Percentiles rank a stretch among this genome's conserved stretches.
phyloP scores from a whole-genome alignment of 2,888 invertebrate species.

The Sialis fuliginosa region DNA sequence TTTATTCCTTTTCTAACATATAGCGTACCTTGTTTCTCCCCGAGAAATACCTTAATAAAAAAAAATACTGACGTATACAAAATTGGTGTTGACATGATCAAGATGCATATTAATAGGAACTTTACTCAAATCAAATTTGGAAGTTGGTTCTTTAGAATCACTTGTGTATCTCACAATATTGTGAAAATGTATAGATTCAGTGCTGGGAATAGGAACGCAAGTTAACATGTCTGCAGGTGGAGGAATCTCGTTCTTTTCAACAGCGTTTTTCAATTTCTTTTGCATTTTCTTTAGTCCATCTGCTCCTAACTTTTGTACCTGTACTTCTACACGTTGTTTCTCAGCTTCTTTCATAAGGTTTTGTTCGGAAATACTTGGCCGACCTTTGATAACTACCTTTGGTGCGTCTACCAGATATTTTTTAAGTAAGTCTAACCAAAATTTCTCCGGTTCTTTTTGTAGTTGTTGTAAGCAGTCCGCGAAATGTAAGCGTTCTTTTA shows the following conservation, averaged over 20 bases:
- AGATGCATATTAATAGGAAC: conserved; percentile 60
- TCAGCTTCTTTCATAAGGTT: conserved; percentile 53
- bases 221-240: conserved; percentile 55
- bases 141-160: conserved; percentile 24
- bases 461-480: conserved; percentile 41
- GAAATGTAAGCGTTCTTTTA: conserved; percentile 49
- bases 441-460: conserved; percentile 38
- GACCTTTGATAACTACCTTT: conserved; percentile 41
- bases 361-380: conserved; percentile 45
- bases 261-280: conserved; percentile 43
- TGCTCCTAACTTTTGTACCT: conserved; percentile 43
- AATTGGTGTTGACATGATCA: conserved; percentile 66
- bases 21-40: no score
- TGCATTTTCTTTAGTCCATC: conserved; percentile 48
- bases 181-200: conserved; percentile 53
- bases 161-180: conserved; percentile 27
- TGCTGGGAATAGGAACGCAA: conserved; percentile 57
- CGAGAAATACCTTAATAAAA: no score
- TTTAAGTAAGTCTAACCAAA: conserved; percentile 53
- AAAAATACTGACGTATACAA: conserved; percentile 53
- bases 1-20: no score
- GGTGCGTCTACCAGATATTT: conserved; percentile 47
- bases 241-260: conserved; percentile 55
- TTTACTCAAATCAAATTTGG: conserved; percentile 38
- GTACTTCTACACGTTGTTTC: conserved; percentile 46